These are phyloP conservation scores for Ceratina japonica DNA, from an alignment of 1,140 invertebrate genomes.

Conservation along the genomic window DNA sequence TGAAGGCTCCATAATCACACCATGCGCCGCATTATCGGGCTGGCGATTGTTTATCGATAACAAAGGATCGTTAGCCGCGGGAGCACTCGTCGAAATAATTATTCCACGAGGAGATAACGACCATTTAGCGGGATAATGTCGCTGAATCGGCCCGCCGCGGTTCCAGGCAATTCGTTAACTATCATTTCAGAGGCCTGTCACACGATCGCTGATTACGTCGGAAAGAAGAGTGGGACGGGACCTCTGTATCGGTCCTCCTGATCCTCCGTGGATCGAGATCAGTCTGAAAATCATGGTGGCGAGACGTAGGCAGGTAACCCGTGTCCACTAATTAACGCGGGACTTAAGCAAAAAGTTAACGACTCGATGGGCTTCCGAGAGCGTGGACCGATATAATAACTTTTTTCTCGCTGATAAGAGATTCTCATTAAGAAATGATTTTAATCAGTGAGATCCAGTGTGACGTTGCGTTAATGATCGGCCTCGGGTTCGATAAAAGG, in stretches of 20 bases:
- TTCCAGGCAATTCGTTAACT: conserved; percentile 10
- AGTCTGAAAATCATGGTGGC: background rate
- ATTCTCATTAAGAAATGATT: background rate
- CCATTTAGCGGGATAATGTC: conserved; percentile 14
- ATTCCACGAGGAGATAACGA: conserved; percentile 18
- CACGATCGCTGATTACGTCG: background rate
- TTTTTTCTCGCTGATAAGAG: background rate
- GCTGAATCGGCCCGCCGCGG: background rate
- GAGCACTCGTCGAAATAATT: conserved; percentile 6
- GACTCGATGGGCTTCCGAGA: conserved; percentile 8
- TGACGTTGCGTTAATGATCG: conserved; percentile 4
- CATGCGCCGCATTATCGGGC: background rate
- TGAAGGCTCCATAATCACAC: background rate
- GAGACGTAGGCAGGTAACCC: background rate
- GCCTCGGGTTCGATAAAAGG: no score
- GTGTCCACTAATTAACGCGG: background rate
- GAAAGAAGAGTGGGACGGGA: no score
- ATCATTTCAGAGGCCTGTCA: background rate
- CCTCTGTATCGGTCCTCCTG: no score
- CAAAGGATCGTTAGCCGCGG: background rate
- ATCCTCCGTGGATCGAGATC: background rate
- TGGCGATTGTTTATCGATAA: conserved; percentile 9
- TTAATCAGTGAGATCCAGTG: background rate
- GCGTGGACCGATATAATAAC: background rate
- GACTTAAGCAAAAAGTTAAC: conserved; percentile 7